A percentile compares a stretch with the other conserved stretches of the same genome.
Evolutionary conservation across 1,140 invertebrate species (phyloP).

Genomic region (Anthonomus grandis): DNA sequence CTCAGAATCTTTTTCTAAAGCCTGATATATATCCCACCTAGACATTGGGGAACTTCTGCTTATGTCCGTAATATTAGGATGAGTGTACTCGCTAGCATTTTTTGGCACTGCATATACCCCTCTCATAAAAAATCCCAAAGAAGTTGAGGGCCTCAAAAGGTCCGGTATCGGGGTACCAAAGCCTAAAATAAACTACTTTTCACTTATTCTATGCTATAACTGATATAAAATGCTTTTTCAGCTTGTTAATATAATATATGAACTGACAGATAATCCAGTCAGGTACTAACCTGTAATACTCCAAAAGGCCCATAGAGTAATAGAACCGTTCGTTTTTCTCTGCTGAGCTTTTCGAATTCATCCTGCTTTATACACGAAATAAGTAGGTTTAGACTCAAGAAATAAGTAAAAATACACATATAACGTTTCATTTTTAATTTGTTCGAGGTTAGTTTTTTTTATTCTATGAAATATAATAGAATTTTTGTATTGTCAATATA

Average conservation of each 20-base stretch:
- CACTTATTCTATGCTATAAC: conserved; percentile 1
- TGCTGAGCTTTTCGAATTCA: not conserved
- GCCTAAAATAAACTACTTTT: conserved; percentile 15
- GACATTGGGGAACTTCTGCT: conserved; percentile 7
- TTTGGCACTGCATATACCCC: conserved; percentile 7
- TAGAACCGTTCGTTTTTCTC: conserved; percentile 2
- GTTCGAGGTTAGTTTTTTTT: too few relatives aligned
- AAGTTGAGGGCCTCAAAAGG: conserved; percentile 1
- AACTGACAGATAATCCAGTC: not conserved
- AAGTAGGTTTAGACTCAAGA: too few relatives aligned
- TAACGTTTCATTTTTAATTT: too few relatives aligned
- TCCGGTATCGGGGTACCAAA: conserved; percentile 10
- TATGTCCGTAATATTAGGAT: conserved; percentile 5
- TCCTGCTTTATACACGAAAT: too few relatives aligned
- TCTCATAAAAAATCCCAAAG: conserved; percentile 15
- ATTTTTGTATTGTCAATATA: too few relatives aligned
- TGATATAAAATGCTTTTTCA: not conserved
- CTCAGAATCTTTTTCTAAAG: conserved; percentile 16
- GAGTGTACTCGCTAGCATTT: conserved; percentile 12
- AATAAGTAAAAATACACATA: too few relatives aligned
- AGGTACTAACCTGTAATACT: conserved; percentile 4
- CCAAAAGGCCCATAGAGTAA: conserved; percentile 7
- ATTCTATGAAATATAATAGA: too few relatives aligned
- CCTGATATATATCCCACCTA: conserved; percentile 12
- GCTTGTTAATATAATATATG: not conserved